A percentile compares a stretch with the other conserved stretches of the same genome.
Conservation (phyloP, 2,113 vertebrate species). For the Dipodomys stephensi region DNA sequence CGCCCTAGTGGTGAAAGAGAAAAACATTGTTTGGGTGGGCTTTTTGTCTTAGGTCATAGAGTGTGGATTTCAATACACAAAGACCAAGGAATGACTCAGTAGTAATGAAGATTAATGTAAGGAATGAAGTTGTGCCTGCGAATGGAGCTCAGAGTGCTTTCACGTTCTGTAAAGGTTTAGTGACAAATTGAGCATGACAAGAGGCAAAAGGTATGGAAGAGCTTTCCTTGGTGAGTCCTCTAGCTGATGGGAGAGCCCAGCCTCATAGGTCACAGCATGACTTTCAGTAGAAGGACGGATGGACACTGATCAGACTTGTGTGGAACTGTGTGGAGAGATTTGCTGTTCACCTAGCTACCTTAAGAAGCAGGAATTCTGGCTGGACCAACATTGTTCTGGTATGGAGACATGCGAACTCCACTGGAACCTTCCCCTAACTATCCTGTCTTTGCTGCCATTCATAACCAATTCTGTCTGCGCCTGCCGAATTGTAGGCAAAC, state of each 20-base stretch:
- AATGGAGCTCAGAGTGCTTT: background rate
- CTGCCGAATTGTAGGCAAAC: background rate
- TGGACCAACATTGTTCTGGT: background rate
- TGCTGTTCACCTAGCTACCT: background rate
- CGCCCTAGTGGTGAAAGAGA: no score
- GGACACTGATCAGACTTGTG: background rate
- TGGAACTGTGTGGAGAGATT: no score
- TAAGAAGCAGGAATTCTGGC: background rate
- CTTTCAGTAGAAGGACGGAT: background rate
- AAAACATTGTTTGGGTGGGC: no score
- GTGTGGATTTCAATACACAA: background rate
- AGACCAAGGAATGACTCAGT: background rate
- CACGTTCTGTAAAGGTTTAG: background rate
- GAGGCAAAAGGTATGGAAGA: accelerated
- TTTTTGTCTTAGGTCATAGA: background rate
- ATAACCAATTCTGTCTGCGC: accelerated
- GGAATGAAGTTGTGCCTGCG: background rate
- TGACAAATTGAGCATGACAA: background rate
- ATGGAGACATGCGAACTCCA: no score
- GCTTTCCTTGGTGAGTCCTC: background rate
- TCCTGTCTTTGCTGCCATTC: accelerated
- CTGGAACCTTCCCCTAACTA: background rate
- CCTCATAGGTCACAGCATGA: accelerated
- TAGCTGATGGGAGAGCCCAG: accelerated
- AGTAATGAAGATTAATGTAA: background rate